Base-by-base conservation (phyloP, 2,113 vertebrate species). In the Stigmatopora nigra region DNA sequence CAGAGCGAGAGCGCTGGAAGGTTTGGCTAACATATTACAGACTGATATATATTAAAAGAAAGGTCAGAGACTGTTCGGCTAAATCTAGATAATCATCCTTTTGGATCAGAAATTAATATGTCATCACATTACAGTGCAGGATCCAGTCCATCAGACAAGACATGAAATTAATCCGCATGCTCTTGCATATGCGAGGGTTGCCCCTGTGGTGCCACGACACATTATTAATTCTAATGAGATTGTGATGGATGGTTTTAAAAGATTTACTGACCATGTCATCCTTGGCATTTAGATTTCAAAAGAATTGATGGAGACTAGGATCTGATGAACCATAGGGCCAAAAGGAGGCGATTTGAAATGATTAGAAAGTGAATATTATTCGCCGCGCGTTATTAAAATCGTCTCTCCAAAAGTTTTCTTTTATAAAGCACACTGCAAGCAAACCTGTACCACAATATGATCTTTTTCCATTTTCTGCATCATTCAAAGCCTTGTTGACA, bases 91-190 rank as follows among this genome's bases (percentile, higher is more conserved):
- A 83, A 86, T 83, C 82, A 76, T 56, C 55, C 66, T 63, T 61
- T 78, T 64, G 67, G 78, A 82, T 85, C 73, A 59, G 85, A 84
- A 85, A 82, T 67, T 84, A 87, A 84, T 82, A 82, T 77, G 84
- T 86, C 79, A 79, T 83, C 73, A 76, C 68, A 75, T 76, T 83
- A 73, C 81, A 71, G 82, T 80, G 72, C 72, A 52, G 76, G 75
- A 81, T 82, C 69, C 44, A 68, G 74, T 78, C 77, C 79, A 85
- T 83, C 79, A 76, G 65, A 73, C 81, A 76, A 78, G 63, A 82
- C 78, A 78, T 72, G 56, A 82, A 78, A 84, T 72, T 70, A 80
- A 81, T 71, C 64, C 74, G 63, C 2, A 3, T 72, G 45, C 49
- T 52, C 70, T 52, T 61, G 68, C 71, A 74, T 78, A 77, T 5